Evolutionary conservation across 2,888 invertebrate species (phyloP).

Genomic region (Cheilosia variabilis): DNA sequence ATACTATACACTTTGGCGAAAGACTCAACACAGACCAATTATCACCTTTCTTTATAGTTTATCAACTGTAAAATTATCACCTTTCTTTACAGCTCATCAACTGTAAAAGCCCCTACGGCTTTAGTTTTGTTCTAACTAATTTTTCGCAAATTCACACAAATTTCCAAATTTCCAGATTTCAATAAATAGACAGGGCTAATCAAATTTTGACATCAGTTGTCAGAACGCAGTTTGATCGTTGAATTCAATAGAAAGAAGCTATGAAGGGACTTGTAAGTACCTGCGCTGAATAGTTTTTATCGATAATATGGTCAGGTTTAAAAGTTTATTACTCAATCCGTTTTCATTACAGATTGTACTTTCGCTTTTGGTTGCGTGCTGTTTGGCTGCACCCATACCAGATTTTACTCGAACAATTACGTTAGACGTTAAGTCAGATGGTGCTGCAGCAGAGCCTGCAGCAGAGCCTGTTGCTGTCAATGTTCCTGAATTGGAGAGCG

Average conservation of each 20-base stretch:
- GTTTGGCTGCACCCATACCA: slow-evolving; percentile 25
- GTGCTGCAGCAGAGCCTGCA: neutral
- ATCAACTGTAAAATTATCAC: slow-evolving; percentile 7
- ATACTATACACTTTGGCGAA: neutral
- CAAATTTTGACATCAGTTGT: slow-evolving; percentile 10
- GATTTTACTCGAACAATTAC: neutral
- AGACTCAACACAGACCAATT: slow-evolving; percentile 12
- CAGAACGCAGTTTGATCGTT: neutral
- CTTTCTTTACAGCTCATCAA: neutral
- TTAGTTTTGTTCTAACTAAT: slow-evolving; percentile 3
- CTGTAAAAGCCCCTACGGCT: slow-evolving; percentile 4
- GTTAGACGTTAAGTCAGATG: neutral
- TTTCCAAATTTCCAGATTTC: neutral
- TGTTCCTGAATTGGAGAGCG: neutral
- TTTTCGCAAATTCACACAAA: neutral
- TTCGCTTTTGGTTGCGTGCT: slow-evolving; percentile 21
- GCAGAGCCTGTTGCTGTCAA: neutral
- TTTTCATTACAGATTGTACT: slow-evolving; percentile 36
- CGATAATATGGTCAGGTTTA: too few species aligned
- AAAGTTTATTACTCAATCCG: neutral
- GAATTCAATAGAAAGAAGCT: slow-evolving; percentile 6
- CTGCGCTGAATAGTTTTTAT: too few species aligned
- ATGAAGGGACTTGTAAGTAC: slow-evolving; percentile 62
- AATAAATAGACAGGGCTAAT: slow-evolving; percentile 30
- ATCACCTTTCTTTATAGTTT: slow-evolving; percentile 5